Conservation (phyloP, 1,140 invertebrate genomes). For the Melanaphis sacchari region DNA sequence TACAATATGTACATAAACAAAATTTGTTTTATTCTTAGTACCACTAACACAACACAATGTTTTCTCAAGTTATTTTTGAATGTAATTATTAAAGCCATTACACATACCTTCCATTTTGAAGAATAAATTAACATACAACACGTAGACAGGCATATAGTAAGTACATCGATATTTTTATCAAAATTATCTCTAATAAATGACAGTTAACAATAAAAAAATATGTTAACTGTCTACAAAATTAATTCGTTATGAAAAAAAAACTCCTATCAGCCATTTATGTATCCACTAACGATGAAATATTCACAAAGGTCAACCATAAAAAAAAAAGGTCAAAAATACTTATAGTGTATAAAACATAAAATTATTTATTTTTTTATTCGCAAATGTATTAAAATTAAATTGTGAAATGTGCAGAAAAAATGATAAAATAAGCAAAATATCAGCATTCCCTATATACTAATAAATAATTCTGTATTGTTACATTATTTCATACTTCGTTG, state of each 20-base stretch:
- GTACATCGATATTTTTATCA: background rate
- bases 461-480: conserved; percentile 3
- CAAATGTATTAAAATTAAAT: background rate
- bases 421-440: background rate
- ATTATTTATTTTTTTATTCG: background rate
- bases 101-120: background rate
- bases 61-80: background rate
- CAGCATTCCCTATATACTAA: background rate
- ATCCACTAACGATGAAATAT: background rate
- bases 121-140: background rate
- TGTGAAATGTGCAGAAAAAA: background rate
- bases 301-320: background rate
- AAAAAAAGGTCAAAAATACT: background rate
- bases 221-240: background rate
- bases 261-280: background rate
- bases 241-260: background rate
- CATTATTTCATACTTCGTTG: background rate
- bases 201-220: background rate
- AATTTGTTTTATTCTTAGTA: background rate
- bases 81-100: background rate
- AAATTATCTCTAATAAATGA: background rate
- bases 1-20: too few relatives aligned
- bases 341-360: background rate
- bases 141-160: background rate
- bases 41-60: background rate